These are phyloP conservation scores for Trypoxylus dichotomus DNA, from an alignment of 1,140 invertebrate species.

Conservation along the genomic window DNA sequence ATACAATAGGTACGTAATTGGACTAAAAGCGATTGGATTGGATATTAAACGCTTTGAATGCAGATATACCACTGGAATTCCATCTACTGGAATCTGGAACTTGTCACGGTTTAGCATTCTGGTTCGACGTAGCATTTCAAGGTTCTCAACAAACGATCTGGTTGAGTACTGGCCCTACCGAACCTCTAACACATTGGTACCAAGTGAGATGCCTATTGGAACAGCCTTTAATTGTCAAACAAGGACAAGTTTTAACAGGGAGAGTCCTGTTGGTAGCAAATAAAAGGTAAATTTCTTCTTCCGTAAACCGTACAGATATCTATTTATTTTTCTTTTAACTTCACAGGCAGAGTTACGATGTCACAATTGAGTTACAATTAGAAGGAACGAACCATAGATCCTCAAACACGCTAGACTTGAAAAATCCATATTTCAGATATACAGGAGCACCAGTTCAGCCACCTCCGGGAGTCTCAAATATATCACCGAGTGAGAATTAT, in stretches of 20 bases:
- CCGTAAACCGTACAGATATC: neutral
- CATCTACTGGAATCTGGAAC: conserved; percentile 90
- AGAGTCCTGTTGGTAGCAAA: conserved; percentile 89
- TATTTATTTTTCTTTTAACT: conserved; percentile 9
- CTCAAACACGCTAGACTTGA: conserved; percentile 92
- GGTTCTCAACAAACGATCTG: conserved; percentile 90
- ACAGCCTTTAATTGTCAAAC: conserved; percentile 91
- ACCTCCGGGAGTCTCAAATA: conserved; percentile 84
- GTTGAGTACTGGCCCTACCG: conserved; percentile 97
- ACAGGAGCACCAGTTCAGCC: conserved; percentile 85
- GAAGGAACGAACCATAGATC: conserved; percentile 84
- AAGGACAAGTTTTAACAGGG: conserved; percentile 89
- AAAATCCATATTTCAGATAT: conserved; percentile 98
- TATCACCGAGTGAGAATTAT: conserved; percentile 89
- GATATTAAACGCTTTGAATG: neutral
- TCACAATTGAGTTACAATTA: conserved; percentile 92
- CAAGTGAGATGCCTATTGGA: conserved; percentile 96
- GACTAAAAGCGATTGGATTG: neutral
- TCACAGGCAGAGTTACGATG: conserved; percentile 93
- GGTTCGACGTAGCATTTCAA: conserved; percentile 99
- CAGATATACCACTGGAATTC: conserved; percentile 93
- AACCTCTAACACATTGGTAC: conserved; percentile 99
- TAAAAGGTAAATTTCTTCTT: conserved; percentile 66
- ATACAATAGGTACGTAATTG: conserved; percentile 74
- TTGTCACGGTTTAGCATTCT: conserved; percentile 97